phyloP scores from a whole-genome alignment of 1,140 invertebrate genomes.

The Rhopalosiphum padi region DNA sequence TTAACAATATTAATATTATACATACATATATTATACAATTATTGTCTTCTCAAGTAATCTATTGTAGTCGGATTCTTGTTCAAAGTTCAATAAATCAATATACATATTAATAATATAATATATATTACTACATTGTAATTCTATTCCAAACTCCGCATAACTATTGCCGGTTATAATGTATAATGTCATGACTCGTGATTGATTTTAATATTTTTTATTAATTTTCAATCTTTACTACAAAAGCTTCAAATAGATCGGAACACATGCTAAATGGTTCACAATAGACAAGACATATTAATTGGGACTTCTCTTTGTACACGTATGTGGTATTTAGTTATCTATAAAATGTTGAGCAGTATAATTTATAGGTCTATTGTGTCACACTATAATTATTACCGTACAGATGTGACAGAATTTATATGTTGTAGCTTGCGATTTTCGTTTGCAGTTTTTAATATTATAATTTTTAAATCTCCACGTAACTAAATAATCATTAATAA shows the following conservation, averaged over 20 bases:
- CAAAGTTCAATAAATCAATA: background rate
- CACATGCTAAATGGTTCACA: background rate
- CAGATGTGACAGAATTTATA: background rate
- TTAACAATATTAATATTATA: too few species aligned
- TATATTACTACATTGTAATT: background rate
- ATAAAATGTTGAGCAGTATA: background rate
- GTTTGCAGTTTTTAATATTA: background rate
- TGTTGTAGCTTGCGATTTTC: background rate
- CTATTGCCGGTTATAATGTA: background rate
- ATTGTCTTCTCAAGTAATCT: background rate
- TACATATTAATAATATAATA: background rate
- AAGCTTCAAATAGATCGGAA: background rate
- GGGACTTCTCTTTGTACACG: background rate
- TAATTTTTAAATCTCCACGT: background rate
- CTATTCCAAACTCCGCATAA: background rate
- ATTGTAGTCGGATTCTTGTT: background rate
- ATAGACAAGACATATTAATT: background rate
- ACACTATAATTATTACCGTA: background rate
- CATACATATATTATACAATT: background rate
- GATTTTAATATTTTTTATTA: background rate
- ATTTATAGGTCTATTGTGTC: background rate
- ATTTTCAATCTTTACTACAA: background rate
- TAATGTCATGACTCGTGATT: background rate
- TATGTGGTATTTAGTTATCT: too few species aligned
- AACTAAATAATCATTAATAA: constrained; percentile 4